Conservation (phyloP, 2,888 invertebrate genomes). For the Lomographa bimaculata region DNA sequence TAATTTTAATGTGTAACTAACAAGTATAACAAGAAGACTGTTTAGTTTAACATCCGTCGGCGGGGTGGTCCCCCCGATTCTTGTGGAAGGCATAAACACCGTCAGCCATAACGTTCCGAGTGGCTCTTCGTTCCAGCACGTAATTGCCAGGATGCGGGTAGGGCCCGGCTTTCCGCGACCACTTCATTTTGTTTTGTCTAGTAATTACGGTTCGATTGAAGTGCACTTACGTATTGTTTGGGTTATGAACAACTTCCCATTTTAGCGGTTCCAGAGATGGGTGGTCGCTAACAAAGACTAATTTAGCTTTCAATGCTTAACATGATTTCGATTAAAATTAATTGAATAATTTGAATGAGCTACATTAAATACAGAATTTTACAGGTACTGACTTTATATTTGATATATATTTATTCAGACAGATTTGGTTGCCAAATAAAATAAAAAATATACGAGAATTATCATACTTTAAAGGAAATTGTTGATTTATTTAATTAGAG, state of each 20-base stretch:
- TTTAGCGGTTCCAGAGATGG: neutral
- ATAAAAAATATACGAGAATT: conserved; percentile 10
- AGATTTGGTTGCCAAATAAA: conserved; percentile 8
- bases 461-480: conserved; percentile 11
- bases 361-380: too few species aligned
- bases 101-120: conserved; percentile 23
- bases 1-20: too few species aligned
- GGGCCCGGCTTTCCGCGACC: conserved; percentile 27
- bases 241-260: conserved; percentile 26
- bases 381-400: too few species aligned
- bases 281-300: conserved; percentile 1
- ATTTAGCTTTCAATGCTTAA: neutral
- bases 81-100: conserved; percentile 23
- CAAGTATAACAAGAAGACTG: too few species aligned
- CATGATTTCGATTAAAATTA: too few species aligned
- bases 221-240: conserved; percentile 30
- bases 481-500: conserved; percentile 10
- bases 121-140: conserved; percentile 10
- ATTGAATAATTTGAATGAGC: too few species aligned
- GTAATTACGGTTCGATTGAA: conserved; percentile 19
- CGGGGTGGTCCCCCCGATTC: too few species aligned
- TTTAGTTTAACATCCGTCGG: too few species aligned
- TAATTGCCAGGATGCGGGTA: conserved; percentile 48
- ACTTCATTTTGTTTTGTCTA: conserved; percentile 24
- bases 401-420: conserved; percentile 5